A percentile compares a stretch with the other conserved stretches of the same genome.
Evolutionary conservation across 2,888 invertebrate genomes (phyloP).

Genomic region (Epinotia brunnichana): DNA sequence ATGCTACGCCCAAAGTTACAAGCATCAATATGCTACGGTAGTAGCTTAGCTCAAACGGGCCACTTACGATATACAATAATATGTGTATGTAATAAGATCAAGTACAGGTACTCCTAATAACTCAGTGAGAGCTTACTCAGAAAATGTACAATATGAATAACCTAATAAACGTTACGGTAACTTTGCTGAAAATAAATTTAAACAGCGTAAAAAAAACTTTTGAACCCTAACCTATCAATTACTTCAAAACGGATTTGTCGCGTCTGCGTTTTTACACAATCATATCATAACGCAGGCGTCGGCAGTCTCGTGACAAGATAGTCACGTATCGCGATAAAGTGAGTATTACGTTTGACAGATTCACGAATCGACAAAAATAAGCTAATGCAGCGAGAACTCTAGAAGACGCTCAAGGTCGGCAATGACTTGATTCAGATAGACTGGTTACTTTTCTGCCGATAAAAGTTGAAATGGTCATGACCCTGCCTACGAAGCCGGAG

Average conservation of each 20-base stretch:
- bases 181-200: too few species aligned
- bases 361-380: conserved; percentile 57
- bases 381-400: conserved; percentile 68
- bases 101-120: too few species aligned
- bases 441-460: conserved; percentile 17
- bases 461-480: neutral
- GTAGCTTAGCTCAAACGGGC: too few species aligned
- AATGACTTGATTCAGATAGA: conserved; percentile 56
- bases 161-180: too few species aligned
- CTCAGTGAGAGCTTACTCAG: too few species aligned
- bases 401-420: conserved; percentile 75
- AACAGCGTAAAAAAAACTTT: neutral
- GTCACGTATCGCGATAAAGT: conserved; percentile 35
- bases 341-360: conserved; percentile 46
- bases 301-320: conserved; percentile 13
- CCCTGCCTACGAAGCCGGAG: too few species aligned
- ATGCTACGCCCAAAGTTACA: too few species aligned
- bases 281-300: neutral
- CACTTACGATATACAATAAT: too few species aligned
- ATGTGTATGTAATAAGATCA: too few species aligned
- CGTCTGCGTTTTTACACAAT: neutral
- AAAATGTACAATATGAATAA: too few species aligned
- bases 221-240: conserved; percentile 3
- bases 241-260: neutral
- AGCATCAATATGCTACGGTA: too few species aligned